These are phyloP conservation scores for Diloba caeruleocephala DNA, from an alignment of 2,888 invertebrate species.

Conservation along the genomic window DNA sequence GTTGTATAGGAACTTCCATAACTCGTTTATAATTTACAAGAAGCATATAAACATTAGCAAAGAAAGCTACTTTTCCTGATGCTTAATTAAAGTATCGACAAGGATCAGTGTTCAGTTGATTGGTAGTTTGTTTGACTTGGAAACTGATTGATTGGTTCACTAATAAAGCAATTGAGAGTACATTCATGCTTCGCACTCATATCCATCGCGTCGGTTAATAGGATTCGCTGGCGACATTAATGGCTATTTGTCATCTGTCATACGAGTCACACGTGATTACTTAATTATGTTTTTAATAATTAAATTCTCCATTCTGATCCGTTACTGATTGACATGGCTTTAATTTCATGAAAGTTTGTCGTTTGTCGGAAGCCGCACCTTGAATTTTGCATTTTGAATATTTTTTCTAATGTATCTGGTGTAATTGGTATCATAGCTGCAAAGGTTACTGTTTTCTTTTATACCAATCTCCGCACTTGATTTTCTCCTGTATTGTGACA, in stretches of 20 bases:
- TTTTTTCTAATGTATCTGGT: conserved; percentile 1
- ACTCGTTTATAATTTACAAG: conserved; percentile 46
- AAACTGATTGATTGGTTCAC: conserved; percentile 72
- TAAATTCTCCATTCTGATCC: conserved; percentile 51
- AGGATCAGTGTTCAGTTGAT: conserved; percentile 68
- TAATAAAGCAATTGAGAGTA: conserved; percentile 75
- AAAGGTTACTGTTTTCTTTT: too few relatives aligned
- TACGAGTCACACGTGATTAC: conserved; percentile 77
- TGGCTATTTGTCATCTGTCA: conserved; percentile 83
- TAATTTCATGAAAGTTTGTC: conserved; percentile 28
- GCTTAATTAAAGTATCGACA: conserved; percentile 58
- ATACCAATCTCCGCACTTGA: too few relatives aligned
- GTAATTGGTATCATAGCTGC: too few relatives aligned
- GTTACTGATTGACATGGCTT: conserved; percentile 27
- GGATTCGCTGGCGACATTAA: conserved; percentile 74
- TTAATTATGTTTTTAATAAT: conserved; percentile 71
- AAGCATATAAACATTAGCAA: conserved; percentile 35
- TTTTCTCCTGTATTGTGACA: too few relatives aligned
- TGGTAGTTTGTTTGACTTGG: conserved; percentile 74
- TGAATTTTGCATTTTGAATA: too few relatives aligned
- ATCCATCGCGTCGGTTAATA: conserved; percentile 68
- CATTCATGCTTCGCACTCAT: conserved; percentile 61
- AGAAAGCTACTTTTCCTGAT: conserved; percentile 44
- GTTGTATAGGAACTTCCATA: conserved; percentile 17
- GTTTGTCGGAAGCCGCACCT: conserved; percentile 1